Evolutionary conservation across 1,140 invertebrate genomes (phyloP), one percentile per base, ranked within the genome.

Genomic region (Sesamia nonagrioides): DNA sequence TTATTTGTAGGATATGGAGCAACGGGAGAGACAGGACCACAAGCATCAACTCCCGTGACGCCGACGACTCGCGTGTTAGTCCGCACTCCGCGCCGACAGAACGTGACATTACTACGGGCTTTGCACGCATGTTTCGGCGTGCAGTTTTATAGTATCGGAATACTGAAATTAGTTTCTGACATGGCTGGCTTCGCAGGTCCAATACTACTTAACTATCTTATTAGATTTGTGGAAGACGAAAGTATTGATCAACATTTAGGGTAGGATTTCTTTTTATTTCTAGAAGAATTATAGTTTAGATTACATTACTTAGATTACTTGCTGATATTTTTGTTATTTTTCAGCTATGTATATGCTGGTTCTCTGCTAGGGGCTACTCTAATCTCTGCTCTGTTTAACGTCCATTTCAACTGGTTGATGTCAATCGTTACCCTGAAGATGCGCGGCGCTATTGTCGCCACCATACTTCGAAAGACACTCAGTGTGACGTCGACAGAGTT

Each of bases 371-470:
- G 95, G 1, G 96, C 96, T 27, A 96, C 97, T 7, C 82, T 98
- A 27, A 87, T 98, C 56, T 96, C 97, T 96, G 96, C 99, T 0
- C 93, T 99, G 50, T 97, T 97, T 83, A 97, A 97, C 83, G 96
- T 97, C 2, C 98, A 99, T 90, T 99, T 99, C 94, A 98, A 97
- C 88, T 99, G 98, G 95, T 95, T 96, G 69, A 97, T 99, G 95
- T 96, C 97, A 0, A 95, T 98, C 84, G 96, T 99, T 18, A 97
- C 97, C 21, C 96, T 99, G 27, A 98, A 99, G 95, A 97, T 99
- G 89, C 95, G 98, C 72, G 97, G 97, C 17, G 96, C 98, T 18
- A 95, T 99, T 33, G 96, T 99, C 4, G 97, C 97, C 11, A 96
- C 97, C 6, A 96, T 99, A 61, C 99, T 99, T 86, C 96, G 97